These are phyloP conservation scores for Piprites chloris DNA, from an alignment of 2,113 vertebrate species.

Conservation along the genomic window DNA sequence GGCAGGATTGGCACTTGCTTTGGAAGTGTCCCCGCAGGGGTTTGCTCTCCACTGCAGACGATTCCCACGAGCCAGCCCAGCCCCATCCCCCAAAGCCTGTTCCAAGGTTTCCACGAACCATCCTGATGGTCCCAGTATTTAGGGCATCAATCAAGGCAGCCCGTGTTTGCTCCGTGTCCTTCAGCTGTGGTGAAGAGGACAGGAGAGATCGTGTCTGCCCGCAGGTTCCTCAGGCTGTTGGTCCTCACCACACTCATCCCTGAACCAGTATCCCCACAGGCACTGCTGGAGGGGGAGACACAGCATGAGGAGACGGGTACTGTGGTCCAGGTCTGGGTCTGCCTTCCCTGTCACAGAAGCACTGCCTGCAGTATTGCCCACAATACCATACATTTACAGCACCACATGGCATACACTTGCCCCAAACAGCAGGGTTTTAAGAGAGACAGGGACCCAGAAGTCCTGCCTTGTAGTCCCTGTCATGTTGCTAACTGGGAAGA, in stretches of 20 bases:
- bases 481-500: neutral
- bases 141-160: too few species aligned
- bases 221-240: accelerated
- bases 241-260: accelerated
- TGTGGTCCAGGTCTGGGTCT: accelerated
- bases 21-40: constrained; percentile 35
- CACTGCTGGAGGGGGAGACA: neutral
- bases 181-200: neutral
- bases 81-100: neutral
- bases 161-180: accelerated
- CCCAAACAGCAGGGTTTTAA: accelerated
- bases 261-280: neutral
- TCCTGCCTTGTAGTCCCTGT: neutral
- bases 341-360: neutral
- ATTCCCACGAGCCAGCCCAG: neutral
- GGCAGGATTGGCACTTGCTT: constrained; percentile 6
- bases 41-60: neutral
- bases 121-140: neutral
- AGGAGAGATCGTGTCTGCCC: accelerated
- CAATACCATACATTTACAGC: neutral
- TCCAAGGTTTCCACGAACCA: neutral
- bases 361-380: neutral
- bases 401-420: accelerated
- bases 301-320: neutral
- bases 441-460: neutral